Evolutionary conservation across 1,140 invertebrate genomes (phyloP).

Genomic region (Neodiprion virginianus): DNA sequence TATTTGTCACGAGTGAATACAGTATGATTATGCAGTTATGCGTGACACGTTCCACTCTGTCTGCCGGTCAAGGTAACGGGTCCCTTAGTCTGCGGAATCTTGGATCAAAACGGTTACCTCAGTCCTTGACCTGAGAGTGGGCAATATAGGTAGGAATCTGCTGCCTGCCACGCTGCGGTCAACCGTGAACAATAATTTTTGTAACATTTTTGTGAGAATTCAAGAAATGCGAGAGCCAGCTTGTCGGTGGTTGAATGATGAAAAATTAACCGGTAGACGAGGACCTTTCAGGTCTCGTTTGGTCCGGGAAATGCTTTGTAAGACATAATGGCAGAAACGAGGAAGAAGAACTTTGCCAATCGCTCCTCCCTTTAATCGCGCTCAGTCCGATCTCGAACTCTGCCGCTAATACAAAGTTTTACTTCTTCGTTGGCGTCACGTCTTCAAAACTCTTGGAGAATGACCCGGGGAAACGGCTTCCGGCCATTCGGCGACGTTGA

Average conservation of each 20-base stretch:
- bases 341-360: background rate
- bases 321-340: background rate
- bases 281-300: too few relatives aligned
- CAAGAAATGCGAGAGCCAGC: too few relatives aligned
- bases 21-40: background rate
- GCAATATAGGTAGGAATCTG: background rate
- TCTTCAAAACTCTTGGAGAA: background rate
- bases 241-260: too few relatives aligned
- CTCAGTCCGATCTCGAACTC: too few relatives aligned
- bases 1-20: background rate
- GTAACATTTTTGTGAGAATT: background rate
- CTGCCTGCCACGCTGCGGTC: background rate
- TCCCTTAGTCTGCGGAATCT: background rate
- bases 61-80: constrained; percentile 6
- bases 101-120: background rate
- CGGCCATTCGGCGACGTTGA: constrained; percentile 34
- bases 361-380: background rate
- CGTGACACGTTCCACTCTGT: constrained; percentile 2
- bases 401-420: background rate
- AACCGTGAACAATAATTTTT: background rate
- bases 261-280: too few relatives aligned
- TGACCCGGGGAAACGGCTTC: background rate
- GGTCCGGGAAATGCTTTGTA: too few relatives aligned
- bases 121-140: background rate
- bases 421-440: background rate